These are phyloP conservation scores for Orchesella cincta DNA, from an alignment of 1,140 invertebrate species.

Conservation along the genomic window DNA sequence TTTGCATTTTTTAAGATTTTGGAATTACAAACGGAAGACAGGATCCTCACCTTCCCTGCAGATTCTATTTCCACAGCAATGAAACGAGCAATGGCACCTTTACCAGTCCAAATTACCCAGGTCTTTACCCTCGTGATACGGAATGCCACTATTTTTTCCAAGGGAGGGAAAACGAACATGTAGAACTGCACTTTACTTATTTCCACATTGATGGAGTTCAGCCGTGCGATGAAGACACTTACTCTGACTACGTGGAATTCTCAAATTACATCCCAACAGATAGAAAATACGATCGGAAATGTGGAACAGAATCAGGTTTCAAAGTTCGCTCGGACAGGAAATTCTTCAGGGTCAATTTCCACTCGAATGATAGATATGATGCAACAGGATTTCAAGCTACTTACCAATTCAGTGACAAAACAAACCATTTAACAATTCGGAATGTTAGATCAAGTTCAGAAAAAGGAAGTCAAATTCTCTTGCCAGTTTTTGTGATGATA, in stretches of 20 bases:
- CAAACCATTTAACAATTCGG: conserved; percentile 42
- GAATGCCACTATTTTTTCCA: conserved; percentile 94
- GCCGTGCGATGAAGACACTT: conserved; percentile 65
- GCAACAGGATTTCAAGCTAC: conserved; percentile 64
- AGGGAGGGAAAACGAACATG: conserved; percentile 74
- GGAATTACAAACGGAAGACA: conserved; percentile 77
- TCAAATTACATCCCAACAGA: conserved; percentile 61
- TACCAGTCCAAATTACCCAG: conserved; percentile 89
- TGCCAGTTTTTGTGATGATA: too few species aligned
- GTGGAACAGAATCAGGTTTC: conserved; percentile 55
- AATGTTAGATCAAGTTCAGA: conserved; percentile 26
- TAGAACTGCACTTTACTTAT: conserved; percentile 82
- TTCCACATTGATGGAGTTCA: conserved; percentile 89
- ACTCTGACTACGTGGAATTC: conserved; percentile 64
- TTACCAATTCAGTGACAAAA: conserved; percentile 58
- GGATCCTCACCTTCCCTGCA: conserved; percentile 70
- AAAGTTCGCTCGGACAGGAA: conserved; percentile 61
- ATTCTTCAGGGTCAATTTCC: conserved; percentile 65
- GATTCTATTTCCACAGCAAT: conserved; percentile 78
- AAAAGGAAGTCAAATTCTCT: too few species aligned
- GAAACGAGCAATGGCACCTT: conserved; percentile 78
- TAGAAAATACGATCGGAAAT: conserved; percentile 59
- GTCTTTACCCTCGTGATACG: conserved; percentile 85
- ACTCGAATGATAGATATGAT: conserved; percentile 65
- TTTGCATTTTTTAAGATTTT: conserved; percentile 57